Evolutionary conservation across 2,888 invertebrate species (phyloP), one percentile per base, ranked within the genome.

Genomic region (Caenorhabditis afra): DNA sequence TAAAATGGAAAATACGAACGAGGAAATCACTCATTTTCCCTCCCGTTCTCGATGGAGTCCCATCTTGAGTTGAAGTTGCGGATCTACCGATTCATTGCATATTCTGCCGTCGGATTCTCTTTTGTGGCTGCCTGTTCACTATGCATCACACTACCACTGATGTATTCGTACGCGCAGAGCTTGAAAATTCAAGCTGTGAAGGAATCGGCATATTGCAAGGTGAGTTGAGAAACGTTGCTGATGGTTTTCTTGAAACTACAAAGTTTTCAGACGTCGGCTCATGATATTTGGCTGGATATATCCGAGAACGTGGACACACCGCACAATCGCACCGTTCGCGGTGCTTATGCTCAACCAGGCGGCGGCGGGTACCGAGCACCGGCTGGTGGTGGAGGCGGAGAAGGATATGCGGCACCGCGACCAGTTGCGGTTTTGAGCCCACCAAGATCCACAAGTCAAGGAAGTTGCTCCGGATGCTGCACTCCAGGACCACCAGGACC

Each of bases 401-500:
- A 12, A 35, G 66, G 58, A 39, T 55, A 35, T 39, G 52, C 39
- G 10, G 47, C 64, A 49, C 35, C 47, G 11, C 16, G 41, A 58
- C 41, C 58, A n/a, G n/a, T n/a, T 18, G 58, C 44, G 16, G 22
- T 44, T 8, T 18, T 22, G 22, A 55, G 14, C 16, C 12, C 12
- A 1, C 52, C 64, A 3, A 16, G 29, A 37, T 23, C 45, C n/a
- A 8, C 5, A 16, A 37, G 22, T 7, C 49, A 52, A 22, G 65
- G 59, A 16, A 23, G 52, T 11, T 74, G 74, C 53, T n/a, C 44
- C 3, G 76, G 76, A n/a, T 75, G 75, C 41, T 75, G 75, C 39
- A 75, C 66, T 35, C 66, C 75, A 12, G 74, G 74, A 66, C 74
- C 74, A 20, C 74, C 74, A 37, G 74, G 74, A 53, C 66, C 74